Conservation (phyloP, 2,113 vertebrate species). For the Alexandromys fortis region DNA sequence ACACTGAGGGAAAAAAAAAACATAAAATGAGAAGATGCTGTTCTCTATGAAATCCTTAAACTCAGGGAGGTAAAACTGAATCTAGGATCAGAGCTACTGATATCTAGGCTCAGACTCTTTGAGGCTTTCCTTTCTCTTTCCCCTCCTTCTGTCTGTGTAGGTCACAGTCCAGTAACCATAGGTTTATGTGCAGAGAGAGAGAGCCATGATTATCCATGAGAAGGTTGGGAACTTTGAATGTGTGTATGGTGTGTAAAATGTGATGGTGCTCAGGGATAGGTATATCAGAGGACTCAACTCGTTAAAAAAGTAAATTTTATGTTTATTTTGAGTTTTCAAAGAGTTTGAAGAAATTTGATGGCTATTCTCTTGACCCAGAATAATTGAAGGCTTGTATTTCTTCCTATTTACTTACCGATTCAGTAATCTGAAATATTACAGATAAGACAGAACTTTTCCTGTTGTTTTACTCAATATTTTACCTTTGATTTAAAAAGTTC, state of each 20-base stretch:
- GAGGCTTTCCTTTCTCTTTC: background rate
- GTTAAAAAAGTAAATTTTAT: background rate
- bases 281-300: background rate
- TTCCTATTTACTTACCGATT: background rate
- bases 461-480: background rate
- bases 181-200: background rate
- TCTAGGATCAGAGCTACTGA: no score
- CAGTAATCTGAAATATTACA: background rate
- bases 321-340: background rate
- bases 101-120: background rate
- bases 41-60: background rate
- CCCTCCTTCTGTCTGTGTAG: background rate
- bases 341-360: slow-evolving; percentile 1
- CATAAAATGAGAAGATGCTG: background rate
- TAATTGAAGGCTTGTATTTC: background rate
- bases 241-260: background rate
- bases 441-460: background rate
- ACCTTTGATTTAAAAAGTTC: background rate
- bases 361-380: background rate
- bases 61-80: background rate
- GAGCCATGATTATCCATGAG: background rate
- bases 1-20: background rate
- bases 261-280: background rate
- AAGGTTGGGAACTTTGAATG: background rate
- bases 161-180: background rate